Base-by-base conservation (phyloP, 2,888 invertebrate genomes). In the Cataglyphis cursor region DNA sequence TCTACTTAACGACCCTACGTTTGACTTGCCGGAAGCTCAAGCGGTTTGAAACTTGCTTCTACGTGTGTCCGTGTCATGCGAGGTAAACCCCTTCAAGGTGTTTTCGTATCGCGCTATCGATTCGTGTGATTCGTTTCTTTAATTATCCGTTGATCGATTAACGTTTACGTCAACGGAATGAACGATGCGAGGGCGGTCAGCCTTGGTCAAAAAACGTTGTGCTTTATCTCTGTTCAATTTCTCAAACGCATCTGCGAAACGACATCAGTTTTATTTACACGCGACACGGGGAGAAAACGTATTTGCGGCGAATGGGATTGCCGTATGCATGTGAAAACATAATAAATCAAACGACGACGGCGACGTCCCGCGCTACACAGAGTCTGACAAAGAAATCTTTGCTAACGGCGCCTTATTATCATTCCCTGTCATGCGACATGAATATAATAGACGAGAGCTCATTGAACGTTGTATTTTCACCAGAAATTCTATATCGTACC, bases 391-490 rank as follows among this genome's bases (percentile, higher is more conserved):
- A 80, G 65, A 78, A 86, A 84, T 83, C 62, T 62, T 83, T 70
- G 84, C 74, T 59, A 81, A 65, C 61, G 72, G 59, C 48, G 65
- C 76, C 81, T 80, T 73, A 62, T 87, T 87, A 87, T 84, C 86
- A 84, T 88, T 88, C 74, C 41, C 68, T 54, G 66, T 74, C 75
- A 73, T 76, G 83, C 70, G 74, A 57, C 81, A 62, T 61, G 81
- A 73, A 74, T 57, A 84, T 85, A 88, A 85, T 84, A 74, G 84
- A 81, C 80, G 73, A 68, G 38, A 78, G 41, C 84, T 87, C 81
- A 64, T 82, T 80, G 87, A 80, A 82, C 80, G 72, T 68, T 65
- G 61, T 57, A 82, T 73, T 73, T 51, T 73, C 38, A 73, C 80
- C n/a, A 62, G 73, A 51, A 51, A 64, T 68, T 68, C 66, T 59